These are phyloP conservation scores for Ellobius talpinus DNA, from an alignment of 2,113 vertebrate species.

Conservation along the genomic window DNA sequence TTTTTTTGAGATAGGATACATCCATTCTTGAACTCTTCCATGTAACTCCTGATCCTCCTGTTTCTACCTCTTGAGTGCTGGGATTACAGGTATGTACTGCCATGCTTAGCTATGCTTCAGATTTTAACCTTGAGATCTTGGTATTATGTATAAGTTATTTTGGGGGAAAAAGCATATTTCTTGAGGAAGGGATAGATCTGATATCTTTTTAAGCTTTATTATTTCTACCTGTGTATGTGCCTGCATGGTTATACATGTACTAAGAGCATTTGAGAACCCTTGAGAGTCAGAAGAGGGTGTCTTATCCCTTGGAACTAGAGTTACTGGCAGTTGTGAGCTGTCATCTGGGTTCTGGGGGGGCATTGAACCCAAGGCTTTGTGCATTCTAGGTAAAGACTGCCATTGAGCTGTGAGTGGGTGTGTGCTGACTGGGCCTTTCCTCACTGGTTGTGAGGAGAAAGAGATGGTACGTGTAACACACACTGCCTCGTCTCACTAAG, in stretches of 20 bases:
- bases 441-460: neutral
- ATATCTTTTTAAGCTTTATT: neutral
- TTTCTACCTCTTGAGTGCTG: neutral
- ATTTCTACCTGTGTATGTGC: neutral
- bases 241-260: neutral
- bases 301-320: neutral
- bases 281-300: neutral
- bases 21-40: neutral
- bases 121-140: conserved; percentile 59
- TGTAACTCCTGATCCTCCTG: neutral
- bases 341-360: neutral
- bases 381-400: neutral
- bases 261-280: neutral
- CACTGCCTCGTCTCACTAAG: neutral
- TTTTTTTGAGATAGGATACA: neutral
- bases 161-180: neutral
- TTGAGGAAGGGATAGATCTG: neutral
- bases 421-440: neutral
- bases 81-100: neutral
- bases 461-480: neutral
- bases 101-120: neutral
- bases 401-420: neutral
- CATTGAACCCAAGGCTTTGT: neutral
- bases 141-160: neutral
- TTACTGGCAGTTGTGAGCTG: neutral